phyloP scores from a whole-genome alignment of 2,888 invertebrate species.

The Melanotus villosus region DNA sequence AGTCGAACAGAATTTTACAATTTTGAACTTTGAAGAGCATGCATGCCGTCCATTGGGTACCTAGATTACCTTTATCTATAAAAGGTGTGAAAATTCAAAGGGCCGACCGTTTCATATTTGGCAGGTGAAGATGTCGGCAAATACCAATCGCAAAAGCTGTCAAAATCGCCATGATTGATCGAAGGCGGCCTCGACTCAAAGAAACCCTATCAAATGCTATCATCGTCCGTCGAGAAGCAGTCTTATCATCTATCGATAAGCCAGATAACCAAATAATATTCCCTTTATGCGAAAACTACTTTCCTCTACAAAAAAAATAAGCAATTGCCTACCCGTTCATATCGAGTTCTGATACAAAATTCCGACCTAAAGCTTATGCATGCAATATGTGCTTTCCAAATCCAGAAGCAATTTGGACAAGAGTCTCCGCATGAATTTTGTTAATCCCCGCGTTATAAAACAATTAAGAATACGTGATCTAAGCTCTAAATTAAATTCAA shows the following conservation, averaged over 20 bases:
- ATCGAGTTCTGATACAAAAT: not conserved
- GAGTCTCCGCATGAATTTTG: slow-evolving; percentile 13
- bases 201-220: slow-evolving; percentile 45
- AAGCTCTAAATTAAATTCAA: slow-evolving; percentile 46
- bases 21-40: not conserved
- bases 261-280: slow-evolving; percentile 40
- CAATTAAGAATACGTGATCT: slow-evolving; percentile 46
- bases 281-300: slow-evolving; percentile 24
- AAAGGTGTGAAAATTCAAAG: slow-evolving; percentile 36
- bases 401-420: slow-evolving; percentile 9
- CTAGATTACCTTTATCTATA: slow-evolving; percentile 32
- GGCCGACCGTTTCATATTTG: slow-evolving; percentile 54
- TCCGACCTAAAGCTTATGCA: not conserved
- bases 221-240: slow-evolving; percentile 38
- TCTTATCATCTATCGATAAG: slow-evolving; percentile 37
- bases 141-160: slow-evolving; percentile 62
- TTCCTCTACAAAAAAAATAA: not conserved
- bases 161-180: slow-evolving; percentile 63
- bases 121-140: slow-evolving; percentile 66
- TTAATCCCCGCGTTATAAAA: slow-evolving; percentile 41
- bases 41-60: not conserved
- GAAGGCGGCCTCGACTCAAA: slow-evolving; percentile 58
- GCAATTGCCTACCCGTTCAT: not conserved
- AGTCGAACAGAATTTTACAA: not conserved
- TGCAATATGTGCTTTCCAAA: not conserved